phyloP scores from a whole-genome alignment of 2,113 vertebrate genomes.

The Desmodus rotundus region DNA sequence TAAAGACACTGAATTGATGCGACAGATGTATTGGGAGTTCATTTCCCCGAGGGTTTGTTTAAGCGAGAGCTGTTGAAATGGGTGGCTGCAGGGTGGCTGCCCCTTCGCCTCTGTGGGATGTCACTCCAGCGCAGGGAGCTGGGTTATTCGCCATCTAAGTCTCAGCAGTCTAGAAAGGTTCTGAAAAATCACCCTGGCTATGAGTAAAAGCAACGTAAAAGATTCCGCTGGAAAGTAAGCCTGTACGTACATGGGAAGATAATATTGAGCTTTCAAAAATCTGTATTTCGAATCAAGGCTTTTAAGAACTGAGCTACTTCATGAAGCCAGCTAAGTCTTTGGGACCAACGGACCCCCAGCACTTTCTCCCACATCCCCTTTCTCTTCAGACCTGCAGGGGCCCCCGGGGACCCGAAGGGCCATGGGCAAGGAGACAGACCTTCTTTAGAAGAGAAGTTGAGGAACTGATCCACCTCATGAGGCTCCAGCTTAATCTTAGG shows the following conservation, averaged over 20 bases:
- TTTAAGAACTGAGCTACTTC: not conserved
- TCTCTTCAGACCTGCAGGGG: rapidly evolving
- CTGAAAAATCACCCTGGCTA: not conserved
- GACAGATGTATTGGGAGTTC: not conserved
- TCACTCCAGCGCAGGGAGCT: not conserved
- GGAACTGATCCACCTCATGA: slow-evolving; percentile 98
- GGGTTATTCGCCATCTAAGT: not conserved
- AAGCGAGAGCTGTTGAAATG: not conserved
- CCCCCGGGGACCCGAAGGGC: rapidly evolving
- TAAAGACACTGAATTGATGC: not conserved
- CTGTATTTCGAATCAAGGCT: not conserved
- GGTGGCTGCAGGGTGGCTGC: not conserved
- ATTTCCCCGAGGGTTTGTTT: not conserved
- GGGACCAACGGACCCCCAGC: not conserved
- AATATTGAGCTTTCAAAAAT: not conserved
- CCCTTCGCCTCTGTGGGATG: not conserved
- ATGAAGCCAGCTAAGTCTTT: not conserved
- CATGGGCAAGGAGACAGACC: slow-evolving; percentile 71
- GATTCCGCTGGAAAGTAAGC: not conserved
- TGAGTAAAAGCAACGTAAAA: not conserved
- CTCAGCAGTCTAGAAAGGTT: not conserved
- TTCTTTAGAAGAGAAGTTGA: slow-evolving; percentile 95
- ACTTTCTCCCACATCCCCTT: not conserved
- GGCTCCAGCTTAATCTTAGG: slow-evolving; percentile 97
- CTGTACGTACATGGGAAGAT: not conserved